These are phyloP conservation scores for Phyllotreta striolata DNA, from an alignment of 2,888 invertebrate species.

Conservation along the genomic window DNA sequence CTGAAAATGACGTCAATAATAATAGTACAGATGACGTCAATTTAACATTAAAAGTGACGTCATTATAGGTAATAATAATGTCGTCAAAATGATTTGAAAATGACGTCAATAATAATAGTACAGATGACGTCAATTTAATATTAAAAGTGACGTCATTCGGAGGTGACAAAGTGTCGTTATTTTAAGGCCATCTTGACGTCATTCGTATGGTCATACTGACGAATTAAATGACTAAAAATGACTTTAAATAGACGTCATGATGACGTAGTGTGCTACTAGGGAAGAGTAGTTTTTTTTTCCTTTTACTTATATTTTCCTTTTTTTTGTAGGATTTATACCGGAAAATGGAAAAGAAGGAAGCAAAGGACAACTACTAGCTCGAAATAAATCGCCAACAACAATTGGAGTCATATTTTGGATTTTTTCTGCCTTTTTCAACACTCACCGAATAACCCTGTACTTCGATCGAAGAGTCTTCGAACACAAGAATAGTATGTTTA, in stretches of 20 bases:
- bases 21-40: neutral
- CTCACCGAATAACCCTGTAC: too few species aligned
- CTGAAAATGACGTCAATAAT: neutral
- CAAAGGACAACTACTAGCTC: too few species aligned
- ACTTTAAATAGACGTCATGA: neutral
- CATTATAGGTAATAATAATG: neutral
- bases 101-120: neutral
- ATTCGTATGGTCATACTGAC: neutral
- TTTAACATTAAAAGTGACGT: neutral
- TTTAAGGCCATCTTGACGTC: constrained; percentile 1
- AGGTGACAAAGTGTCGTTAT: neutral
- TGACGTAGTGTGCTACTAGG: constrained; percentile 9
- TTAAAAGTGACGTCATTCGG: neutral
- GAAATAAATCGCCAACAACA: too few species aligned
- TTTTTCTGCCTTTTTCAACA: too few species aligned
- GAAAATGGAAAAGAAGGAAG: too few species aligned
- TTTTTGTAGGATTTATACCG: too few species aligned
- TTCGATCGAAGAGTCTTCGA: too few species aligned
- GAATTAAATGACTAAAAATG: too few species aligned
- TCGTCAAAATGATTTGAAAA: neutral
- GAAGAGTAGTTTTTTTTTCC: neutral
- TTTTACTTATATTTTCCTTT: too few species aligned
- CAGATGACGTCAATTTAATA: too few species aligned
- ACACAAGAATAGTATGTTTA: too few species aligned
- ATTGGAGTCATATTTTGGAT: too few species aligned